A percentile compares a stretch with the other conserved stretches of the same genome.
phyloP scores from a whole-genome alignment of 2,888 invertebrate species.

The Amorpha juglandis region DNA sequence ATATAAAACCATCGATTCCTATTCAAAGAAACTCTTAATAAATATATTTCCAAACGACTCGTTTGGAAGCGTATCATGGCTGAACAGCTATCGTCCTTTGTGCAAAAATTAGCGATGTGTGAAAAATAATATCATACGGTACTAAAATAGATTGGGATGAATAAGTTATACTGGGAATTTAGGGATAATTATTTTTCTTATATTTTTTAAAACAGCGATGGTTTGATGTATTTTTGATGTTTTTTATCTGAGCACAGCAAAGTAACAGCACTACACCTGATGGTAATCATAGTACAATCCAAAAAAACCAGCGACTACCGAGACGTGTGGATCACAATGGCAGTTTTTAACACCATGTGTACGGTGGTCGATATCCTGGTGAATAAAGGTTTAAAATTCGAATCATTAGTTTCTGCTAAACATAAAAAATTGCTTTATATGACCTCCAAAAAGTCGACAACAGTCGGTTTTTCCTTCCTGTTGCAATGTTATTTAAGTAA shows the following conservation, averaged over 20 bases:
- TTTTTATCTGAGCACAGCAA: no score
- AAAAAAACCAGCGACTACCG: no score
- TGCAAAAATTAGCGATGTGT: constrained; percentile 3
- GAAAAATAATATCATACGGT: neutral
- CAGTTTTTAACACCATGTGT: no score
- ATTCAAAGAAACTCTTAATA: neutral
- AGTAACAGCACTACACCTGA: no score
- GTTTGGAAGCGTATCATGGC: neutral
- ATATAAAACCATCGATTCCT: neutral
- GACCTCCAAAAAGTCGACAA: neutral
- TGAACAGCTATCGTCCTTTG: neutral
- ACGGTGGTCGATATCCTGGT: no score
- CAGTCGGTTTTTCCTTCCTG: no score
- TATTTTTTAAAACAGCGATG: neutral
- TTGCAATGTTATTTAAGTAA: no score
- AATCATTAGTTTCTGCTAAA: neutral
- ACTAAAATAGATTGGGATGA: neutral
- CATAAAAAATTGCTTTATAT: neutral
- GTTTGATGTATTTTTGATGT: no score
- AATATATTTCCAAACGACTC: neutral
- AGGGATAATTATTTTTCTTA: neutral
- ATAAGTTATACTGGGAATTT: neutral
- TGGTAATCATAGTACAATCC: no score
- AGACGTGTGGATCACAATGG: no score
- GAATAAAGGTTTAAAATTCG: no score